phyloP scores from a whole-genome alignment of 2,888 invertebrate species.

The Cataglyphis rosenhaueri region DNA sequence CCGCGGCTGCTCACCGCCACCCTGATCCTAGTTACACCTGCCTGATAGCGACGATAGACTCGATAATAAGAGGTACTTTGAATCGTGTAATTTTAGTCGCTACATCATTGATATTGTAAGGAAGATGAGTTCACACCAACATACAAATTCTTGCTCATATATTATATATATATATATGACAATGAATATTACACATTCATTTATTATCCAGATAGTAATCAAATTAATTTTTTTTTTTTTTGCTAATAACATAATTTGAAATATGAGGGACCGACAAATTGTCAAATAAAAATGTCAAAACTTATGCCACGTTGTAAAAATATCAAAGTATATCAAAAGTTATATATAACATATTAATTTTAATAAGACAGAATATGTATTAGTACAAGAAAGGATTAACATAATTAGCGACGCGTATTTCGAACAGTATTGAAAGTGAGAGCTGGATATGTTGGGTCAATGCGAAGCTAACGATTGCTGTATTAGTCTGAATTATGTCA shows the following conservation, averaged over 20 bases:
- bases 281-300: neutral
- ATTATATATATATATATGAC: neutral
- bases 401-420: neutral
- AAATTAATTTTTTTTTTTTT: neutral
- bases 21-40: constrained; percentile 62
- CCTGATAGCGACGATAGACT: constrained; percentile 56
- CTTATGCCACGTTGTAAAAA: neutral
- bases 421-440: neutral
- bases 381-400: neutral
- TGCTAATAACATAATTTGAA: neutral
- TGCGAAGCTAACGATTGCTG: constrained; percentile 15
- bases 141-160: neutral
- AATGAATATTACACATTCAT: neutral
- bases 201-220: neutral
- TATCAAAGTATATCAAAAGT: neutral
- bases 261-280: neutral
- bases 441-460: neutral
- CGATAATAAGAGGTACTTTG: constrained; percentile 53
- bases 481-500: constrained; percentile 39
- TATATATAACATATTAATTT: neutral
- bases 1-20: constrained; percentile 62
- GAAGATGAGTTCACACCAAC: constrained; percentile 8
- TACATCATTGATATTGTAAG: constrained; percentile 40
- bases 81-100: constrained; percentile 44
- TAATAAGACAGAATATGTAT: neutral